Percentiles rank a stretch among this genome's conserved stretches.
phyloP scores from a whole-genome alignment of 2,113 vertebrate genomes.

The Buteo buteo region DNA sequence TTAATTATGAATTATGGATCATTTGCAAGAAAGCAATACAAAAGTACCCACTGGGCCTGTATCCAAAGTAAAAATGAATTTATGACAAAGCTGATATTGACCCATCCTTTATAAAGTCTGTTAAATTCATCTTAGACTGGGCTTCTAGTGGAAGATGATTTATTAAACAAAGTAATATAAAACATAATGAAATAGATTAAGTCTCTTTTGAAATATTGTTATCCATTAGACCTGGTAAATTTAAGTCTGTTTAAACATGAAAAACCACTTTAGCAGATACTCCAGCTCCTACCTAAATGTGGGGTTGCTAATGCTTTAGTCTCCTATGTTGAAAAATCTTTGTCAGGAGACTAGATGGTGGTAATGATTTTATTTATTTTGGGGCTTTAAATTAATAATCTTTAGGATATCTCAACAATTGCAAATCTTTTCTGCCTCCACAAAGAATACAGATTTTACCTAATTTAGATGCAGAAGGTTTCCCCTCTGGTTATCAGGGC shows the following conservation, averaged over 20 bases:
- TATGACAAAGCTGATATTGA: slow-evolving; percentile 63
- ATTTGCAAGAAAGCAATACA: slow-evolving; percentile 45
- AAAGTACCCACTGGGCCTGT: slow-evolving; percentile 50
- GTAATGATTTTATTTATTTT: slow-evolving; percentile 11
- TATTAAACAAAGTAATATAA: slow-evolving; percentile 56
- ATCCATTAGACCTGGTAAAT: slow-evolving; percentile 9
- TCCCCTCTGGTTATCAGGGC: neutral
- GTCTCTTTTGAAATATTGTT: slow-evolving; percentile 62
- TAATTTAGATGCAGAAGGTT: neutral
- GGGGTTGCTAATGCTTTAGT: neutral
- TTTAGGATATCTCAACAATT: neutral
- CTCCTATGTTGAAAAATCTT: neutral
- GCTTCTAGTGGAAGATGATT: slow-evolving; percentile 48
- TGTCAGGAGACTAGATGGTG: neutral
- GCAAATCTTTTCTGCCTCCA: neutral
- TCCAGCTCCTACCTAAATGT: neutral
- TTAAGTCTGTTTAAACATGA: slow-evolving; percentile 39
- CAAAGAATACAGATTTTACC: neutral
- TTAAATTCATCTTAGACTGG: slow-evolving; percentile 52
- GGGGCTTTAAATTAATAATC: neutral
- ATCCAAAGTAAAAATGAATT: slow-evolving; percentile 66
- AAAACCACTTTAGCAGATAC: neutral
- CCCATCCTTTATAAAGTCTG: slow-evolving; percentile 67
- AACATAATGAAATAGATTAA: slow-evolving; percentile 61
- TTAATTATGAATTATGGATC: slow-evolving; percentile 55